A percentile compares a stretch with the other conserved stretches of the same genome.
These are phyloP conservation scores for Pogonocherus hispidulus DNA, from an alignment of 2,888 invertebrate genomes.

Conservation along the genomic window DNA sequence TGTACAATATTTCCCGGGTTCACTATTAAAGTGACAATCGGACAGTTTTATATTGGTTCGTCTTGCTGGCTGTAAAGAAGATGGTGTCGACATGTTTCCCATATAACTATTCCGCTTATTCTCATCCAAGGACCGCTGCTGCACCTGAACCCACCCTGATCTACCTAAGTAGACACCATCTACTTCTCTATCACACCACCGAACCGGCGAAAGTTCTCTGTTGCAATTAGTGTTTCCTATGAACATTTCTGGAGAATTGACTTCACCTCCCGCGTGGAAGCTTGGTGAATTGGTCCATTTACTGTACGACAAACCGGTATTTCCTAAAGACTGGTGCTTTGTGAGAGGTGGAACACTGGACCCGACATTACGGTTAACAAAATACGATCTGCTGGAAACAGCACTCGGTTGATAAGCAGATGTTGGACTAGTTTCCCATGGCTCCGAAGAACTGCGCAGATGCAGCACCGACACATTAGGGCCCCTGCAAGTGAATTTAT, in stretches of 20 bases:
- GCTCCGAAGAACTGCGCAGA: slow-evolving; percentile 71
- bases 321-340: slow-evolving; percentile 63
- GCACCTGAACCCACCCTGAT: slow-evolving; percentile 74
- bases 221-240: slow-evolving; percentile 66
- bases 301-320: slow-evolving; percentile 44
- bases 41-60: slow-evolving; percentile 70
- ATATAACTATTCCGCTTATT: slow-evolving; percentile 66
- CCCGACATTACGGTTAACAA: slow-evolving; percentile 55
- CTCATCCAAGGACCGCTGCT: slow-evolving; percentile 72
- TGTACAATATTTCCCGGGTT: slow-evolving; percentile 54
- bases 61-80: slow-evolving; percentile 58
- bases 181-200: slow-evolving; percentile 73
- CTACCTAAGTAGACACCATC: slow-evolving; percentile 73
- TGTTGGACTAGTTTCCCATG: slow-evolving; percentile 70
- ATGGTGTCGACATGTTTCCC: slow-evolving; percentile 47
- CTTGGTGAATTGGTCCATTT: slow-evolving; percentile 59
- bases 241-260: slow-evolving; percentile 69
- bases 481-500: slow-evolving; percentile 66
- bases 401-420: slow-evolving; percentile 62
- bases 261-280: slow-evolving; percentile 66
- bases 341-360: slow-evolving; percentile 56
- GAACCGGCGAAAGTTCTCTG: slow-evolving; percentile 71
- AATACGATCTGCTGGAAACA: slow-evolving; percentile 58
- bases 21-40: slow-evolving; percentile 71
- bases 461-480: slow-evolving; percentile 73